These are phyloP conservation scores for Notarius quadriscutis DNA, from an alignment of 2,113 vertebrate species.

Conservation along the genomic window DNA sequence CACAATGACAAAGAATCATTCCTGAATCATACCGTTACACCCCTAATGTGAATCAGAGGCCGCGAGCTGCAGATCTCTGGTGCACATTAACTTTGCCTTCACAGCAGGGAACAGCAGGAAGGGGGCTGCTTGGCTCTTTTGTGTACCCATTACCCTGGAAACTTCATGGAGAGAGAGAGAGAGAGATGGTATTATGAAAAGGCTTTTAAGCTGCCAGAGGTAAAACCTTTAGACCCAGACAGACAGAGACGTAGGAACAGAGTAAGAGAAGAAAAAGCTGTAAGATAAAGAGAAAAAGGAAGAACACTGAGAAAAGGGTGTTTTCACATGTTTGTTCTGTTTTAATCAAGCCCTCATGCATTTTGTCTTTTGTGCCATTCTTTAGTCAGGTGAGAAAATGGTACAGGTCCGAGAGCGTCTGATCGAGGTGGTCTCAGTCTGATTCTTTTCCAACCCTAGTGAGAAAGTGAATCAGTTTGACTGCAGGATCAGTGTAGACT, in stretches of 20 bases:
- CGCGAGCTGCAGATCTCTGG: background rate
- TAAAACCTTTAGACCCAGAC: background rate
- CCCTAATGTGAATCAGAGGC: background rate
- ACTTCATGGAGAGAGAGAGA: slow-evolving; percentile 14
- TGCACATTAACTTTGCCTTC: background rate
- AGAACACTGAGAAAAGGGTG: background rate
- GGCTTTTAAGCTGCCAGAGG: slow-evolving; percentile 20
- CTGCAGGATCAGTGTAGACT: background rate
- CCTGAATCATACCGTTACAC: background rate
- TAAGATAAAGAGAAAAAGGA: background rate
- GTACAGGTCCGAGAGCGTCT: background rate
- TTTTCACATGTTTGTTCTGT: background rate
- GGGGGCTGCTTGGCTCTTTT: slow-evolving; percentile 57
- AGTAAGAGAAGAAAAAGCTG: background rate
- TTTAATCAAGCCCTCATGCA: background rate
- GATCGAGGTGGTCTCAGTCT: background rate
- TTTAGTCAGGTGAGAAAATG: background rate
- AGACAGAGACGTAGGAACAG: background rate
- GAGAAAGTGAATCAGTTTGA: background rate
- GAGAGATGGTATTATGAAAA: background rate
- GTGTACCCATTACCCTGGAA: slow-evolving; percentile 62
- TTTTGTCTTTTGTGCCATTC: background rate
- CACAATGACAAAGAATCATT: background rate
- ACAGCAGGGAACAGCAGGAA: background rate
- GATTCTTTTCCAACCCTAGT: background rate